Evolutionary conservation across 2,797 vertebrate genomes (phyloP), one percentile per base, ranked within the genome.

Genomic region (Lithobates sylvaticus): DNA sequence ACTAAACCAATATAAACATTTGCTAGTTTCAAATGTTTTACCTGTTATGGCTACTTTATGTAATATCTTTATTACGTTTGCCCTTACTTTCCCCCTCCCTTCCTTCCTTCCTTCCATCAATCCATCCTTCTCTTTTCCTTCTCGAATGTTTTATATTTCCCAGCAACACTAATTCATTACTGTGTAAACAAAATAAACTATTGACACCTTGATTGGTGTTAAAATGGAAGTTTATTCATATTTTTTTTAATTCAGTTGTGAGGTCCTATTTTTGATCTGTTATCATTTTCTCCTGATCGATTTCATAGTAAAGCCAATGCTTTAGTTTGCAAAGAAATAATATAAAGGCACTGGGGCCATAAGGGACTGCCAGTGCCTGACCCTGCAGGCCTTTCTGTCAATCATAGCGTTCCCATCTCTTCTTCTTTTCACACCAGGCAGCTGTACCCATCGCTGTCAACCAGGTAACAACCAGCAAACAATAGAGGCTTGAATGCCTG

Each of bases 391-490:
- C 93, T 89, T 89, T 84, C 94, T 95, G 95, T 95, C 95, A 96
- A 95, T 96, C 95, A 96, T 89, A 16, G 88, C 90, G 92, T 93
- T 91, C 90, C 93, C 93, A 92, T 93, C 94, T 85, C 93, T 92
- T 93, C 92, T 94, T 91, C 92, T 92, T 95, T 96, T 96, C 94
- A 96, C 94, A 93, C 93, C 91, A 94, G 94, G 94, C 95, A 96
- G 95, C 95, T 96, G 95, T 94, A 94, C 94, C 94, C 94, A 94
- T 95, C 93, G 94, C 94, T 95, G 95, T 96, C 95, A 96, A 95
- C 94, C 95, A 96, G 95, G 95, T 96, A 96, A 95, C 95, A 95
- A 94, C 94, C 91, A 90, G 91, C 93, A 95, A 93, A 96, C 95
- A 96, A 96, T 96, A 93, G 94, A 91, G 93, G 94, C 93, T 94